Evolutionary conservation across 2,888 invertebrate genomes (phyloP), one percentile per base, ranked within the genome.

Genomic region (Euspilapteryx auroguttella): DNA sequence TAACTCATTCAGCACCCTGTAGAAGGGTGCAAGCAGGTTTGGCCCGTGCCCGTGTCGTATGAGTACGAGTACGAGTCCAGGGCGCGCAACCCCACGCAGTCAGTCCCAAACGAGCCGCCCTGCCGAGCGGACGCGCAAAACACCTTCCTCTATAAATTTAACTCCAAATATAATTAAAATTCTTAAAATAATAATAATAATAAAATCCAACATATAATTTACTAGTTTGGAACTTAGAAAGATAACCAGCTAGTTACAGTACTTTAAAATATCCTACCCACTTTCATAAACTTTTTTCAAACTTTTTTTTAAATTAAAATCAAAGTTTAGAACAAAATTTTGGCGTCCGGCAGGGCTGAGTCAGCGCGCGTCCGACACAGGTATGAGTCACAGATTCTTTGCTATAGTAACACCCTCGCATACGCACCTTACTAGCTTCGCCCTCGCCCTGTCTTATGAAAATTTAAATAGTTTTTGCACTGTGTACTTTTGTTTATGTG

Each of bases 371-470:
- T n/a, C n/a, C n/a, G 17, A 5, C 8, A 6, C 17, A 17, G 69
- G 71, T 69, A 57, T 59, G 71, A 71, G 53, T 69, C 71, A 68
- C 43, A 52, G 45, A 12, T 15, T 45, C 53, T 54, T 66, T 48
- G 51, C 59, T 69, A 71, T 73, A 73, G 71, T 63, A 71, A 73
- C 73, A 43, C 73, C 71, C 68, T 54, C 35, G 21, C 29, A 32
- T 43, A 51, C 48, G 49, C 32, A 35, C 31, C 31, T n/a, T n/a
- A n/a, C n/a, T n/a, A n/a, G n/a, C n/a, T n/a, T n/a, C n/a, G n/a
- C n/a, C n/a, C n/a, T n/a, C n/a, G n/a, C n/a, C n/a, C n/a, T n/a
- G n/a, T n/a, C n/a, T n/a, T n/a, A n/a, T n/a, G n/a, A n/a, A n/a
- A n/a, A n/a, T n/a, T n/a, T n/a, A n/a, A n/a, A n/a, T n/a, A n/a